Base-by-base conservation (phyloP, 2,888 invertebrate genomes). In the Dendrolimus houi region DNA sequence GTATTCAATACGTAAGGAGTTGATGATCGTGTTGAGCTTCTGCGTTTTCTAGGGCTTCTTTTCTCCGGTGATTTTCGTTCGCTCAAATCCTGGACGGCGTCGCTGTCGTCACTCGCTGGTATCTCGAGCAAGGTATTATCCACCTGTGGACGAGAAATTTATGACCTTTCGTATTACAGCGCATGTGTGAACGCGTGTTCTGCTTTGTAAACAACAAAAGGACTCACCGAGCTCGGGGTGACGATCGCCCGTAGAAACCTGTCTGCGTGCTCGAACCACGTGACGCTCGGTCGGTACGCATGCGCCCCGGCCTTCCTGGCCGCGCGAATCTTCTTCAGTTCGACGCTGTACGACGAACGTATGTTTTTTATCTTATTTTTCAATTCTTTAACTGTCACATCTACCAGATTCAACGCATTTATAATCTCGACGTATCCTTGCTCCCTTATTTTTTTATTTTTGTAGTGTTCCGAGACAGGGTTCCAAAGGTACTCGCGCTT, bases 211-310 rank as follows among this genome's bases (percentile, higher is more conserved):
- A 74, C 75, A 72, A 71, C 65, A 62, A 63, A 64, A 67, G 69
- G 60, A 85, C 89, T 89, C 79, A 90, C 90, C 65, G 90, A 90
- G 80, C 88, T 89, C 75, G 90, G 91, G 61, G 90, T 90, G 83
- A 91, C 91, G 80, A 91, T 90, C 74, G 90, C 89, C 71, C 90
- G 85, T 71, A 91, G 86, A 79, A 91, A 91, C 87, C 89, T 87
- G 89, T 91, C 91, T 79, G 90, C 90, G 83, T 90, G 90, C 73
- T 90, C 87, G 78, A 90, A 91, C 91, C 91, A 91, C 86, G 89
- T 89, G 87, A 91, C 90, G 80, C 89, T 90, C 61, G 91, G 91
- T 66, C 87, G 77, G 85, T 91, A 91, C 86, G 89, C 89, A 86
- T 88, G 89, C 89, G 90, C 89, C 75, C 89, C 86, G 68, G 87